Evolutionary conservation across 2,113 vertebrate genomes (phyloP).

Genomic region (Bothrops jararaca): DNA sequence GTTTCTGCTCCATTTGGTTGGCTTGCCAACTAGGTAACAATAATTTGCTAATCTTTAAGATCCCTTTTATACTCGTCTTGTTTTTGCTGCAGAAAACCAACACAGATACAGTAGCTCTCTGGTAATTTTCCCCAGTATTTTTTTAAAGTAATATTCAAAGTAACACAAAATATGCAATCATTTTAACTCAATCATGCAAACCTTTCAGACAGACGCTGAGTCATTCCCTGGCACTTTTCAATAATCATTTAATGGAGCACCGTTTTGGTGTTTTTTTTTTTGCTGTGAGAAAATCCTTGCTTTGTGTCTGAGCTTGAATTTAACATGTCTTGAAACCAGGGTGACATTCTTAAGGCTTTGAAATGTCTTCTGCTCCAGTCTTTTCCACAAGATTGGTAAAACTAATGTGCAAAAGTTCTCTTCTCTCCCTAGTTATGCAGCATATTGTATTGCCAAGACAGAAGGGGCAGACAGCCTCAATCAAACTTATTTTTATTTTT

Average conservation of each 20-base stretch:
- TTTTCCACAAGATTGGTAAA: constrained; percentile 28
- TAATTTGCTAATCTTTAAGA: not conserved
- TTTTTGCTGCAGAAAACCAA: not conserved
- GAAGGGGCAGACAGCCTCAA: constrained; percentile 28
- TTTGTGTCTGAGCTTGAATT: constrained; percentile 37
- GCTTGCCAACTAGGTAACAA: not conserved
- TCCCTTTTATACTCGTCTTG: not conserved
- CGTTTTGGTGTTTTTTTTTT: constrained; percentile 5
- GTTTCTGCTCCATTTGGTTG: not conserved
- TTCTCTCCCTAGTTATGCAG: constrained; percentile 12
- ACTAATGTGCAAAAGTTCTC: constrained; percentile 37
- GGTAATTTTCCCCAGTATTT: not conserved
- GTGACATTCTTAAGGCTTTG: constrained; percentile 14
- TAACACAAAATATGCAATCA: not conserved
- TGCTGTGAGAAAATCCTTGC: constrained; percentile 36
- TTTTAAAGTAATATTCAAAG: constrained; percentile 9
- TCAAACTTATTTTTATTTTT: not conserved
- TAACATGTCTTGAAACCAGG: constrained; percentile 40
- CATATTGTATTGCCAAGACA: constrained; percentile 24
- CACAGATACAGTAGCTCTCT: not conserved
- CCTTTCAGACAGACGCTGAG: constrained; percentile 41
- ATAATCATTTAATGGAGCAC: constrained; percentile 52
- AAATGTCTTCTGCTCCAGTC: constrained; percentile 49
- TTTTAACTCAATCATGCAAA: constrained; percentile 24
- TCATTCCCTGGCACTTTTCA: constrained; percentile 44